Conservation (phyloP, 2,797 vertebrate genomes). For the Pachyuromys duprasi region DNA sequence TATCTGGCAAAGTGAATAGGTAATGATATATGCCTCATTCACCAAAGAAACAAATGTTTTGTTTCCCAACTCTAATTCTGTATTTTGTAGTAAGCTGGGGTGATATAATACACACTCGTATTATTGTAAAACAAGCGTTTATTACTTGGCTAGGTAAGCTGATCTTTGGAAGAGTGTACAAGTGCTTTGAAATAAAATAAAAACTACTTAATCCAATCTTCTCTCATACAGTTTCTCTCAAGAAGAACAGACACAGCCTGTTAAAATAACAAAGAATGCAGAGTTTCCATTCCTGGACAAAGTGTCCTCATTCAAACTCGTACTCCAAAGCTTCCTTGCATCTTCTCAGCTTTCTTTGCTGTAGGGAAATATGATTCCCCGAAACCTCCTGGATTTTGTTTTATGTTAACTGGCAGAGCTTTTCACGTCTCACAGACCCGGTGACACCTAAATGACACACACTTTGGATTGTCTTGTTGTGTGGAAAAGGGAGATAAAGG, state of each 20-base stretch:
- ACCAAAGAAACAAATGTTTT: conserved; percentile 89
- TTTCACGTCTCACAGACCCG: conserved; percentile 91
- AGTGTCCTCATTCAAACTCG: conserved; percentile 96
- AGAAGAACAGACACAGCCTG: conserved; percentile 96
- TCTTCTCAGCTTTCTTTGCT: conserved; percentile 93
- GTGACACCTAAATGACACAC: conserved; percentile 96
- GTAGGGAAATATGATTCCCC: conserved; percentile 92
- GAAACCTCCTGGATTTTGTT: conserved; percentile 92
- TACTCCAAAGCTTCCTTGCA: conserved; percentile 94
- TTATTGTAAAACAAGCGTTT: conserved; percentile 92
- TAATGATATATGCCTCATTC: conserved; percentile 88
- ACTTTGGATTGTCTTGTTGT: conserved; percentile 94
- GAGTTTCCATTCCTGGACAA: conserved; percentile 97
- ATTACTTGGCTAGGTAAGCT: conserved; percentile 92
- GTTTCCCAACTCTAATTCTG: conserved; percentile 86
- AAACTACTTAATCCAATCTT: conserved; percentile 93
- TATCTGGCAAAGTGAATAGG: conserved; percentile 84
- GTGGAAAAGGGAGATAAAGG: conserved; percentile 91
- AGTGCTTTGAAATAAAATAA: conserved; percentile 93
- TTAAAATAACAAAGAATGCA: conserved; percentile 99
- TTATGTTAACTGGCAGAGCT: conserved; percentile 93
- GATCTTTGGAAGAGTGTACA: conserved; percentile 93
- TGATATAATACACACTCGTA: conserved; percentile 87
- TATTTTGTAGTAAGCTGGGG: conserved; percentile 86
- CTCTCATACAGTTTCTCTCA: conserved; percentile 91